Evolutionary conservation across 2,113 vertebrate genomes (phyloP), one percentile per base, ranked within the genome.

Genomic region (Merops nubicus): DNA sequence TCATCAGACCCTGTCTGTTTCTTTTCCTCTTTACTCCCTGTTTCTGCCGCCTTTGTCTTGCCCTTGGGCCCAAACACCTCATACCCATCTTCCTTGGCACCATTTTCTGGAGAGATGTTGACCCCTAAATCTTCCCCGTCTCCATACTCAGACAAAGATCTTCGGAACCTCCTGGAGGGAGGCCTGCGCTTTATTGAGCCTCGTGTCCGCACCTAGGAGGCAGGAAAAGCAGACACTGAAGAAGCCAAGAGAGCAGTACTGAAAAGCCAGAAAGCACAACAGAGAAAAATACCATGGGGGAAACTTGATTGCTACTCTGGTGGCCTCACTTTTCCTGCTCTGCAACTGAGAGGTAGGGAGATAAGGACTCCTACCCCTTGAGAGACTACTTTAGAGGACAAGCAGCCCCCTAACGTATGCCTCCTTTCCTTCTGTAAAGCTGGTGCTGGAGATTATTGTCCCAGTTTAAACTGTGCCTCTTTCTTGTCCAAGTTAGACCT

Each of bases 171-270:
- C 34, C 98, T 95, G 42, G 98, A 98, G 3, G 98, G 98, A 6
- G 98, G 98, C 20, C 98, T 97, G 67, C 98, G 98, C 78, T 98
- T 98, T 45, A 98, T 95, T 0, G 98, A 98, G 67, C 98, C 98
- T 36, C 98, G 95, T 0, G 98, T 98, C 76, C 98, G 97, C 83
- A 98, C 97, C 98, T 97, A 98, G 75, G 43, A 65, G 86, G 67
- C 87, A 69, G 50, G 25, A 22, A 94, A 86, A 96, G 48, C 65
- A 96, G 38, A 79, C 40, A 84, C 16, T 12, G 59, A 88, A 83
- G 43, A 77, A 64, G 15, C 75, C 59, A 88, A 14, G 16, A 62
- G 22, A 67, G 17, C 0, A 1, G 20, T 25, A 47, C 22, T 36
- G 33, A 28, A 69, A 76, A 95, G 40, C 73, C 73, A 51, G 45